Base-by-base conservation (phyloP, 2,888 invertebrate genomes). In the Aphodius sticticus region DNA sequence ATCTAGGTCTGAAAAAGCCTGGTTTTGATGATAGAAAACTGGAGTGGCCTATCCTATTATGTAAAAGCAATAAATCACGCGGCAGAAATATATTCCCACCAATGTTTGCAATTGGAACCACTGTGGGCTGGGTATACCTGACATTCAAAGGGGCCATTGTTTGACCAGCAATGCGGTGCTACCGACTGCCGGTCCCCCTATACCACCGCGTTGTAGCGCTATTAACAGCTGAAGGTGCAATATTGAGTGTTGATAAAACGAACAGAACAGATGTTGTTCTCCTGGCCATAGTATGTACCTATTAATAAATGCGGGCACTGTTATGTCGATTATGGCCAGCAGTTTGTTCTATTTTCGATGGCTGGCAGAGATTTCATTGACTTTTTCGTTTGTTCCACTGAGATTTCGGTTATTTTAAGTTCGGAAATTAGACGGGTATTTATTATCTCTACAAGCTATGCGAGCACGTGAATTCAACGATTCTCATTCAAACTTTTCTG, bases 221-320 rank as follows among this genome's bases (percentile, higher is more conserved):
- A 53, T 53, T 53, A 53, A 53, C 53, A 53, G 53, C 53, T 53
- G 53, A 53, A 53, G 53, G 53, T 53, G 53, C 53, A 53, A 53
- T 53, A 53, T 53, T 12, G 53, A 53, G 53, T 53, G 53, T 53
- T 53, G 53, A 53, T 53, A 53, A 53, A 53, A 53, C 53, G 53
- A 53, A 53, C 53, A 53, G 53, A 12, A 53, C 53, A 53, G 53
- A 53, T 53, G 53, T 53, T 53, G 53, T 53, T 53, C 53, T 53
- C 9, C 53, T 53, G 12, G 53, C 53, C 53, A 5, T 53, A 53
- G 53, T 12, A n/a, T n/a, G n/a, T n/a, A 12, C 53, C 53, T 53
- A 53, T 53, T 53, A 53, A 53, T 53, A 53, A 53, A 53, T 53
- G 12, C 53, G 53, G 53, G 53, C 53, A 53, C 53, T 53, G 53